Conservation (phyloP, 2,888 invertebrate species). For the Cylloceria caligata region DNA sequence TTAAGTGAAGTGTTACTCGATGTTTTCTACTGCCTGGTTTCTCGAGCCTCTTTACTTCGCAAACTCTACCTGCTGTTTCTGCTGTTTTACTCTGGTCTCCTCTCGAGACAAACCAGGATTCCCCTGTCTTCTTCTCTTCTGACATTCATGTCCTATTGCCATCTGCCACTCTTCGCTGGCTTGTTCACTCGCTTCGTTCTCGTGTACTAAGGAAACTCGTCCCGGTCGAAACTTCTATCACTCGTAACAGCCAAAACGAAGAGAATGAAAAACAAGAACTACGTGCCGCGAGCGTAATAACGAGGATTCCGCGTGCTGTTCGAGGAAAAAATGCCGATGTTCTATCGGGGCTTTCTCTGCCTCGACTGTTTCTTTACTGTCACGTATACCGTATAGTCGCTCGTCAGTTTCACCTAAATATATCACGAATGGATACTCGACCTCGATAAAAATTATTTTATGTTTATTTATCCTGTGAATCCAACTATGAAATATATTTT, state of each 20-base stretch:
- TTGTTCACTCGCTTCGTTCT: slow-evolving; percentile 57
- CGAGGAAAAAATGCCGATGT: slow-evolving; percentile 46
- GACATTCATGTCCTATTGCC: slow-evolving; percentile 29
- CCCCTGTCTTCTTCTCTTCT: slow-evolving; percentile 19
- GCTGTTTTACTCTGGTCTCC: slow-evolving; percentile 34
- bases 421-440: not conserved
- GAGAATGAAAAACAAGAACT: slow-evolving; percentile 38
- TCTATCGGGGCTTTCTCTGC: not conserved
- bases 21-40: slow-evolving; percentile 44
- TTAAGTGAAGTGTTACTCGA: slow-evolving; percentile 63
- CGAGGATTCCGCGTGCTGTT: slow-evolving; percentile 61
- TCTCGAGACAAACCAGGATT: slow-evolving; percentile 47
- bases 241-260: slow-evolving; percentile 35
- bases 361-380: not conserved
- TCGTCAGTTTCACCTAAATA: not conserved
- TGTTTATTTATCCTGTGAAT: not conserved
- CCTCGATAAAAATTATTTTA: slow-evolving; percentile 1
- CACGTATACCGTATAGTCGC: not conserved
- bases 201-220: slow-evolving; percentile 30
- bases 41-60: slow-evolving; percentile 62
- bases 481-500: not conserved
- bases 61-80: slow-evolving; percentile 54
- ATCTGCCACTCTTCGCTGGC: slow-evolving; percentile 17
- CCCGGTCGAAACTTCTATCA: slow-evolving; percentile 24
- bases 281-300: slow-evolving; percentile 61